Percentiles rank a stretch among this genome's conserved stretches.
These are phyloP conservation scores for Rhagonycha fulva DNA, from an alignment of 2,888 invertebrate genomes.

Conservation along the genomic window DNA sequence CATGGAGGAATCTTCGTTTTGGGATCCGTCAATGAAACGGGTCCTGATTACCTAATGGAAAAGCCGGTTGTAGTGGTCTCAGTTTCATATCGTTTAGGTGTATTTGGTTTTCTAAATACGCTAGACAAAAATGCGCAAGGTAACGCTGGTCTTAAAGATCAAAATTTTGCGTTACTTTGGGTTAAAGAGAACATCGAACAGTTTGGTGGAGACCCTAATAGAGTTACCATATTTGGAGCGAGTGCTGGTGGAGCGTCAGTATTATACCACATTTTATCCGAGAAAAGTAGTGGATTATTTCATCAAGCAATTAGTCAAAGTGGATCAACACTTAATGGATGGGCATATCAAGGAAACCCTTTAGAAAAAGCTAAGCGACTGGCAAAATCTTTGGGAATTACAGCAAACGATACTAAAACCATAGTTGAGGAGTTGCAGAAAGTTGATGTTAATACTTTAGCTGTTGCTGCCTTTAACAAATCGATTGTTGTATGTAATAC, in stretches of 20 bases:
- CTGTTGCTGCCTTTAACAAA: constrained; percentile 8
- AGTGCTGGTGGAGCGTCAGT: constrained; percentile 31
- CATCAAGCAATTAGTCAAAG: constrained; percentile 20
- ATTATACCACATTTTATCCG: constrained; percentile 25
- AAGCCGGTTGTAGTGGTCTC: constrained; percentile 36
- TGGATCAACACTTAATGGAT: constrained; percentile 12
- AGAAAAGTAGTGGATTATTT: constrained; percentile 12
- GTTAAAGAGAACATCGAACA: constrained; percentile 22
- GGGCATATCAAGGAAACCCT: constrained; percentile 14
- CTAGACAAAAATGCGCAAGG: constrained; percentile 33
- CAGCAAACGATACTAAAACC: background rate
- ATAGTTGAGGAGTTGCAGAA: constrained; percentile 5
- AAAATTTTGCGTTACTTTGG: constrained; percentile 25
- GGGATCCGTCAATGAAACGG: constrained; percentile 24
- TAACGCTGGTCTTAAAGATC: constrained; percentile 33
- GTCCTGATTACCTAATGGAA: constrained; percentile 37
- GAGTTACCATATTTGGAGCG: constrained; percentile 30
- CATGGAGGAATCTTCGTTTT: constrained; percentile 38
- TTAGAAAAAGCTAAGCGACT: background rate
- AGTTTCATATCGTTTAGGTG: constrained; percentile 16
- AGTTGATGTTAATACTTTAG: constrained; percentile 1
- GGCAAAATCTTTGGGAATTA: constrained; percentile 5
- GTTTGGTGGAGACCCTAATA: constrained; percentile 31
- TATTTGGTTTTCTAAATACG: constrained; percentile 37
- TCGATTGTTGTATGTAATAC: constrained; percentile 3